A percentile compares a stretch with the other conserved stretches of the same genome.
Conservation (phyloP, 2,888 invertebrate species). For the Synergus laeviventris region DNA sequence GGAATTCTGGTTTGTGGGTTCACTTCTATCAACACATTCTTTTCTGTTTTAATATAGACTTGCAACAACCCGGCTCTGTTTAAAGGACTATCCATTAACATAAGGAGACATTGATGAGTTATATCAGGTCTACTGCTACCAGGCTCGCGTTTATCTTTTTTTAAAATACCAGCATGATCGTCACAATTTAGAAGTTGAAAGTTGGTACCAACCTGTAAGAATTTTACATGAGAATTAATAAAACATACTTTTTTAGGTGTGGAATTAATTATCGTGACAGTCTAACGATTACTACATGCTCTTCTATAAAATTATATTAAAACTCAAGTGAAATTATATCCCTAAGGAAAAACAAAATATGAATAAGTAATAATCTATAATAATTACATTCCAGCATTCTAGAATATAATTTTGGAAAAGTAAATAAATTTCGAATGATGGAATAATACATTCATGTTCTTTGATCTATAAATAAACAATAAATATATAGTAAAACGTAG, state of each 20-base stretch:
- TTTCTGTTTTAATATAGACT: conserved; percentile 94
- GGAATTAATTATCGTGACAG: not conserved
- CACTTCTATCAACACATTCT: conserved; percentile 95
- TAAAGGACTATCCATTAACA: conserved; percentile 98
- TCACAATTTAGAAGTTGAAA: conserved; percentile 97
- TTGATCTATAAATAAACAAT: not conserved
- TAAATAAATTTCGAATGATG: not conserved
- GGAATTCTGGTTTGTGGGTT: conserved; percentile 98
- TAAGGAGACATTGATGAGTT: conserved; percentile 96
- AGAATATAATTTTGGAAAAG: not conserved
- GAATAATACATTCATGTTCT: not conserved
- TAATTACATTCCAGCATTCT: not conserved
- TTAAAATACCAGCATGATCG: conserved; percentile 90
- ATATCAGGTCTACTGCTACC: conserved; percentile 97
- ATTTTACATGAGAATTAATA: conserved; percentile 21
- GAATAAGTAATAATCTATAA: not conserved
- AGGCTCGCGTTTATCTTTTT: conserved; percentile 91
- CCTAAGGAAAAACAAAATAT: too few species aligned
- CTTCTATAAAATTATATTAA: too few species aligned
- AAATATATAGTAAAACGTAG: not conserved
- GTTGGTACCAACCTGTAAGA: conserved; percentile 85
- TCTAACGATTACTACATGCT: too few species aligned
- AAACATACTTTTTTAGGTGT: not conserved
- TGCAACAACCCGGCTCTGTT: conserved; percentile 97
- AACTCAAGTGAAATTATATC: too few species aligned